Evolutionary conservation across 2,797 vertebrate species (phyloP).

Genomic region (Falco peregrinus): DNA sequence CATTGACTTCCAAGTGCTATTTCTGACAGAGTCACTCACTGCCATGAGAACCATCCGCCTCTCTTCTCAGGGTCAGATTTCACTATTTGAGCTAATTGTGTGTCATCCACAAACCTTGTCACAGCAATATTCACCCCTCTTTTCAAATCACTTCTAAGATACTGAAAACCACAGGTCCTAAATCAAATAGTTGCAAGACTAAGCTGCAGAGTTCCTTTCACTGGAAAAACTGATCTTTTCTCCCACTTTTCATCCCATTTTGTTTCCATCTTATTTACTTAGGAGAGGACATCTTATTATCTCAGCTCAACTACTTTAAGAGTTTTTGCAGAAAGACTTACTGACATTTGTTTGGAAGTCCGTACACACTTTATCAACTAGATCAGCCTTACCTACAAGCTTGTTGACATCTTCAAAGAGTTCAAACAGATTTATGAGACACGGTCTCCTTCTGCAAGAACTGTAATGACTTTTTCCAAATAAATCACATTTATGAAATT

Average conservation of each 20-base stretch:
- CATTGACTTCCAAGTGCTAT: not conserved
- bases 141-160: not conserved
- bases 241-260: not conserved
- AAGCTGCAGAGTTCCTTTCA: not conserved
- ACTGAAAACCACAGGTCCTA: not conserved
- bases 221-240: not conserved
- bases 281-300: slow-evolving; percentile 26
- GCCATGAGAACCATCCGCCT: not conserved
- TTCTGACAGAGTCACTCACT: not conserved
- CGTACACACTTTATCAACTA: slow-evolving; percentile 26
- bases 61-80: not conserved
- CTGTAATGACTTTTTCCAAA: slow-evolving; percentile 60
- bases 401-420: slow-evolving; percentile 50
- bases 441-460: slow-evolving; percentile 43
- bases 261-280: slow-evolving; percentile 12
- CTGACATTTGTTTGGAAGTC: slow-evolving; percentile 56
- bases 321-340: slow-evolving; percentile 54
- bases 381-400: slow-evolving; percentile 52
- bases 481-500: slow-evolving; percentile 69
- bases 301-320: slow-evolving; percentile 2
- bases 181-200: not conserved
- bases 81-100: not conserved
- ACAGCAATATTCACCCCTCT: not conserved
- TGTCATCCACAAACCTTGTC: not conserved
- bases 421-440: slow-evolving; percentile 55